Evolutionary conservation across 2,888 invertebrate species (phyloP).

Genomic region (Blomia tropicalis): DNA sequence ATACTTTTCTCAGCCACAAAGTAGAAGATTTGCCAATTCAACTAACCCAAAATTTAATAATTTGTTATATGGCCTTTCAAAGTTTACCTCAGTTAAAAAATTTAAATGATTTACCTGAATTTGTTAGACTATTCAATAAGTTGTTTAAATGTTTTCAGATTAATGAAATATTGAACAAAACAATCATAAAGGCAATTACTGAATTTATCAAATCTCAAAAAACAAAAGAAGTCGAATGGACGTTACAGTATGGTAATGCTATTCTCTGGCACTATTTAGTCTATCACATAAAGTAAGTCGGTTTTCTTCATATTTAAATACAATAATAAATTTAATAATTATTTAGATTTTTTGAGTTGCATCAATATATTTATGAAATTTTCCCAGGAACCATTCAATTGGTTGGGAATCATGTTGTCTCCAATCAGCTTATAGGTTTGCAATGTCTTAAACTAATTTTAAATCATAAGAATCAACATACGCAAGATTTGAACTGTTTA

Average conservation of each 20-base stretch:
- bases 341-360: not conserved
- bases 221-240: not conserved
- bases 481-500: not conserved
- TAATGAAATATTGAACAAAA: not conserved
- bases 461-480: not conserved
- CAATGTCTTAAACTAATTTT: not conserved
- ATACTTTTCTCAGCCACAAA: too few species aligned
- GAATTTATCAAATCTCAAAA: not conserved
- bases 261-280: not conserved
- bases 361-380: not conserved
- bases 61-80: too few species aligned
- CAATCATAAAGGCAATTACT: not conserved
- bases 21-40: too few species aligned
- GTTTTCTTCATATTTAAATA: not conserved
- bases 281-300: not conserved
- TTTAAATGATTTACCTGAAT: not conserved
- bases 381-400: not conserved
- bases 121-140: not conserved
- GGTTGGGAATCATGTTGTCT: not conserved
- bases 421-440: conserved; percentile 2
- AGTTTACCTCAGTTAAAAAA: not conserved
- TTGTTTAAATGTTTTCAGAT: not conserved
- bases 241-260: not conserved
- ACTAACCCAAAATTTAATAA: too few species aligned
- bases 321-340: not conserved